A percentile compares a stretch with the other conserved stretches of the same genome.
Evolutionary conservation across 2,797 vertebrate genomes (phyloP).

Genomic region (Neosilurus mollespiculum): DNA sequence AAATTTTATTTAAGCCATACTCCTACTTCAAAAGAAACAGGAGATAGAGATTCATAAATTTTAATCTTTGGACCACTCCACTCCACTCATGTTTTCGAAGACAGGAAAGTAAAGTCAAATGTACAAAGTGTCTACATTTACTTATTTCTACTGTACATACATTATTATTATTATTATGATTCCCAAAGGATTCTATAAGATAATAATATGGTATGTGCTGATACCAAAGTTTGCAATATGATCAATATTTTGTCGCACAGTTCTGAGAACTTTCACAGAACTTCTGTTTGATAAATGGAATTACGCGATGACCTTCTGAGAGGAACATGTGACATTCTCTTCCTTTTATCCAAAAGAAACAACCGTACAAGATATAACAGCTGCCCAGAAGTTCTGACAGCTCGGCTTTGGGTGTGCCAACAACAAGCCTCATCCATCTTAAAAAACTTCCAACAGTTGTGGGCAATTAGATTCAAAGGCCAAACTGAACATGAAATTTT

Average conservation of each 20-base stretch:
- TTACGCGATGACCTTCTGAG: neutral
- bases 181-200: neutral
- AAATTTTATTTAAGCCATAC: neutral
- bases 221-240: neutral
- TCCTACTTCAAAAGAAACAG: neutral
- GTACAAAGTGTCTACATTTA: neutral
- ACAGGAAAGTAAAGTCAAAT: neutral
- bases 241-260: neutral
- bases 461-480: neutral
- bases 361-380: neutral
- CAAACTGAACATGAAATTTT: neutral
- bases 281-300: neutral
- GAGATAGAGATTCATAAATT: neutral
- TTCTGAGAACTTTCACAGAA: neutral
- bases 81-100: neutral
- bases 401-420: neutral
- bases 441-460: neutral
- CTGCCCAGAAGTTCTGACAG: neutral
- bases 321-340: neutral
- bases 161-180: too few species aligned
- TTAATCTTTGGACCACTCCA: conserved; percentile 51
- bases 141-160: too few species aligned
- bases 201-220: neutral
- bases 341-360: neutral
- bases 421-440: neutral